Conservation (phyloP, 2,888 invertebrate species). For the Helicoverpa assulta region DNA sequence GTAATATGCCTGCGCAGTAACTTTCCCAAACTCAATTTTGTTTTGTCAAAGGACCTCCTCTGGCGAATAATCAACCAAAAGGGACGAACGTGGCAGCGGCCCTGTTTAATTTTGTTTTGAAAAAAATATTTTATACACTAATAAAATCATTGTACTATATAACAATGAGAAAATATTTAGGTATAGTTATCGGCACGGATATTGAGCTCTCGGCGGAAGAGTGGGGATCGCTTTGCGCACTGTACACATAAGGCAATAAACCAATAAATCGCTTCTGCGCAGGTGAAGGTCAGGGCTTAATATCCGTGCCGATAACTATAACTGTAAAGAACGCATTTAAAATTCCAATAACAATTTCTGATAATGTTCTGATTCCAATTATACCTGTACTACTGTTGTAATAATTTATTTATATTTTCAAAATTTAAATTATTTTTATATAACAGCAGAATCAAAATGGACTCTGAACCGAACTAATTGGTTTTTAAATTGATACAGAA, state of each 20-base stretch:
- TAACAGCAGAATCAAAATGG: constrained; percentile 1
- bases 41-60: constrained; percentile 25
- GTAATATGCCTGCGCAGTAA: neutral
- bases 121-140: neutral
- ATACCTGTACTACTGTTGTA: neutral
- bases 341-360: neutral
- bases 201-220: too few species aligned
- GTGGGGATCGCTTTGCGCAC: too few species aligned
- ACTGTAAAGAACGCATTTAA: neutral
- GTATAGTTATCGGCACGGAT: too few species aligned
- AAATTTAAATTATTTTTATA: neutral
- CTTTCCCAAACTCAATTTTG: constrained; percentile 8
- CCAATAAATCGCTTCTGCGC: too few species aligned
- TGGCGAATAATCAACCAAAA: constrained; percentile 29
- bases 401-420: too few species aligned
- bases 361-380: neutral
- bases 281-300: too few species aligned
- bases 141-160: too few species aligned
- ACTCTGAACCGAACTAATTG: constrained; percentile 29
- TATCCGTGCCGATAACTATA: too few species aligned
- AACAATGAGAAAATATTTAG: too few species aligned
- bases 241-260: too few species aligned
- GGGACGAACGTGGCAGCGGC: constrained; percentile 17
- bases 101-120: constrained; percentile 17
- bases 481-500: constrained; percentile 36